Base-by-base conservation (phyloP, 2,888 invertebrate species). In the Escarpia spicata region DNA sequence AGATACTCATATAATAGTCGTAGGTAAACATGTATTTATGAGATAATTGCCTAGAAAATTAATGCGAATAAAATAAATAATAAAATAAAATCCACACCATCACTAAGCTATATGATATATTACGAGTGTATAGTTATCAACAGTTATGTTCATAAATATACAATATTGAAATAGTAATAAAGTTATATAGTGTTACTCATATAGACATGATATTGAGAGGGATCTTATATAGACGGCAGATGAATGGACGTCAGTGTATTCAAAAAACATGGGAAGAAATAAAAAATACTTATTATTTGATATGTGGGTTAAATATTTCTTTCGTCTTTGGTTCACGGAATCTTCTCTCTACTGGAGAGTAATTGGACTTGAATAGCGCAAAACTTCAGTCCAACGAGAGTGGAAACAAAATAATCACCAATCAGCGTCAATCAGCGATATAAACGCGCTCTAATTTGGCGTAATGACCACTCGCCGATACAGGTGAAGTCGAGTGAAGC, bases 341-440 rank as follows among this genome's bases (percentile, higher is more conserved):
- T n/a, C 75, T 19, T 75, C 75, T 75, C 26, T 75, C 75, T 1
- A 75, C 15, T 75, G 75, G 26, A 4, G 75, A 75, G 75, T 75
- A 75, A 75, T 75, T 75, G 26, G 75, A 75, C 75, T 75, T 75
- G 75, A 75, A 19, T 75, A 26, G 75, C 75, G 75, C 75, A 75
- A 75, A 26, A 26, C 75, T 26, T 75, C 26, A 75, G 75, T 75
- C n/a, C 26, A 26, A n/a, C 75, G n/a, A 75, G 26, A 75, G n/a
- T 75, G 26, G 75, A 75, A 75, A 75, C 75, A 75, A 75, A 75
- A 75, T 75, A 75, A 75, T 75, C 75, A 75, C 75, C 75, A 75
- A 75, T 75, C 75, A 75, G 26, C 75, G 75, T 75, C 75, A 75
- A 75, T 75, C 75, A 75, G 75, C 75, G 75, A n/a, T 6, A 75